These are phyloP conservation scores for Colostygia pectinataria DNA, from an alignment of 2,888 invertebrate species.

Conservation along the genomic window DNA sequence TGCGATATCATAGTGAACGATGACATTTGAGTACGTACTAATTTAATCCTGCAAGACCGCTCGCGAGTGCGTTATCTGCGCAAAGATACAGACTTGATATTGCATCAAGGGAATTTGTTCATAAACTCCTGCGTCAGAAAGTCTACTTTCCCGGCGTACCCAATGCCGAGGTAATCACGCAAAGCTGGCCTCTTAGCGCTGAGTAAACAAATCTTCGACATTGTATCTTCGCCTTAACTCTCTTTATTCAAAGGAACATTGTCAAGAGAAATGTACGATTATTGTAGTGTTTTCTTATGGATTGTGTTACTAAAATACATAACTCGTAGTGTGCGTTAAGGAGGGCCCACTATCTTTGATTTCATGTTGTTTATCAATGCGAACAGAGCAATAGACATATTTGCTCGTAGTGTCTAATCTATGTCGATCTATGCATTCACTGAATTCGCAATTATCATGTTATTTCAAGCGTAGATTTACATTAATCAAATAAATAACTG, in stretches of 20 bases:
- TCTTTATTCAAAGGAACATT: conserved; percentile 80
- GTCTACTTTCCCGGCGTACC: conserved; percentile 58
- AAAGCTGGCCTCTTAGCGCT: conserved; percentile 66
- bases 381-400: conserved; percentile 70
- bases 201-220: conserved; percentile 79
- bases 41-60: conserved; percentile 65
- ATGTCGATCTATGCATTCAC: conserved; percentile 48
- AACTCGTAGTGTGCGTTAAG: conserved; percentile 67
- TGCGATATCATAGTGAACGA: conserved; percentile 78
- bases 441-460: conserved; percentile 52
- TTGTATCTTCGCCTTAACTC: conserved; percentile 79
- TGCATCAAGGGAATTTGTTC: conserved; percentile 49
- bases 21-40: conserved; percentile 75
- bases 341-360: conserved; percentile 70
- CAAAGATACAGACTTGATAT: conserved; percentile 54
- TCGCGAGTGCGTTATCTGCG: conserved; percentile 58
- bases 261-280: conserved; percentile 81
- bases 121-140: conserved; percentile 55
- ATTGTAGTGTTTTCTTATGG: conserved; percentile 77
- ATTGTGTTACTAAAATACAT: conserved; percentile 78
- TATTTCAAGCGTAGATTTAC: conserved; percentile 1
- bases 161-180: conserved; percentile 62
- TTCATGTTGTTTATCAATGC: conserved; percentile 76
- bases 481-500: not conserved
- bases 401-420: conserved; percentile 60